Evolutionary conservation across 2,797 vertebrate species (phyloP).

Genomic region (Rousettus madagascariensis): DNA sequence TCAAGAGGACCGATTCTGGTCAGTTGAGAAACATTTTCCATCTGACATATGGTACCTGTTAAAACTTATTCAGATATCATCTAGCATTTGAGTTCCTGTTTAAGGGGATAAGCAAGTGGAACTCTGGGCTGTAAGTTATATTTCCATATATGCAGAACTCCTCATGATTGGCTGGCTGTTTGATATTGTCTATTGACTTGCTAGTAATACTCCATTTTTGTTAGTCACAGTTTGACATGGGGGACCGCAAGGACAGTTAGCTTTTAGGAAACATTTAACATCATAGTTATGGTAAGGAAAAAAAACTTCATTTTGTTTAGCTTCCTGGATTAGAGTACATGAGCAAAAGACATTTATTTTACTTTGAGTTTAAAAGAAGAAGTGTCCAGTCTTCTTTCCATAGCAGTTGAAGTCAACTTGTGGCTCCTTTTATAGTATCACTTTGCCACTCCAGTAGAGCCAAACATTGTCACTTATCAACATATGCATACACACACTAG

Average conservation of each 20-base stretch:
- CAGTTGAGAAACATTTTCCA: slow-evolving; percentile 20
- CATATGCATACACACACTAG: background rate
- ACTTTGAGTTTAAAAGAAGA: slow-evolving; percentile 45
- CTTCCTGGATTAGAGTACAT: background rate
- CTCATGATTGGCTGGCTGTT: slow-evolving; percentile 3
- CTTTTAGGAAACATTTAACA: background rate
- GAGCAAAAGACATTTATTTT: slow-evolving; percentile 36
- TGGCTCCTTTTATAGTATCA: background rate
- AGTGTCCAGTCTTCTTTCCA: background rate
- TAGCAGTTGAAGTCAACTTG: background rate
- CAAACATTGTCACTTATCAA: background rate
- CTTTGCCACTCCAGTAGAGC: background rate
- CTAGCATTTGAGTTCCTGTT: slow-evolving; percentile 17
- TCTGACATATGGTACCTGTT: background rate
- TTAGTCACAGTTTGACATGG: slow-evolving; percentile 9
- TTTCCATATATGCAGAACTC: background rate
- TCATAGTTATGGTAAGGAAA: slow-evolving; percentile 3
- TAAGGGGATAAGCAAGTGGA: slow-evolving; percentile 15
- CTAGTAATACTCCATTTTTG: background rate
- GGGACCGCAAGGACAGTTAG: background rate
- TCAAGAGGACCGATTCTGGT: background rate
- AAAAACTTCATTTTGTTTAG: slow-evolving; percentile 15
- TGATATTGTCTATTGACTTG: background rate
- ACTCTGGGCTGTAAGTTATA: background rate
- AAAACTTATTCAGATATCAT: background rate